phyloP scores from a whole-genome alignment of 2,888 invertebrate genomes.

The Matsumyia berberina region DNA sequence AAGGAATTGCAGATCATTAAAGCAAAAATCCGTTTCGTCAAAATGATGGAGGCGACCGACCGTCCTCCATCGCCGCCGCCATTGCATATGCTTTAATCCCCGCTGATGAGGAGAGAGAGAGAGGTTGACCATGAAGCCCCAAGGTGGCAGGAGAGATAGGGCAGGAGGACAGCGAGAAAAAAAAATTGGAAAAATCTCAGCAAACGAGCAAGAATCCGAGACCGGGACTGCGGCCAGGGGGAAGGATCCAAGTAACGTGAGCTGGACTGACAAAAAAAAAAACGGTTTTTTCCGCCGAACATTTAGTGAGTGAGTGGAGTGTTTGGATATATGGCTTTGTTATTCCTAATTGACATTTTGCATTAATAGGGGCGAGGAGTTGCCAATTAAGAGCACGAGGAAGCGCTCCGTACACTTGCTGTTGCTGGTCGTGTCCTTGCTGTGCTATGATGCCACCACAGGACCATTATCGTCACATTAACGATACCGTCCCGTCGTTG shows the following conservation, averaged over 20 bases:
- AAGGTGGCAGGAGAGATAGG: too few species aligned
- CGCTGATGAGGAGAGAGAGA: slow-evolving; percentile 63
- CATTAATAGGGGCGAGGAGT: slow-evolving; percentile 77
- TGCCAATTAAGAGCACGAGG: slow-evolving; percentile 78
- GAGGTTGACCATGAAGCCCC: slow-evolving; percentile 55
- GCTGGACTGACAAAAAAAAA: not conserved
- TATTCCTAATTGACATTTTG: slow-evolving; percentile 79
- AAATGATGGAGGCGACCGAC: slow-evolving; percentile 65
- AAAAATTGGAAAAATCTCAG: slow-evolving; percentile 11
- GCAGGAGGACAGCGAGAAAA: not conserved
- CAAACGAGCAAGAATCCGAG: slow-evolving; percentile 12
- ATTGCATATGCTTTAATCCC: slow-evolving; percentile 66
- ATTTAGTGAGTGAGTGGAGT: slow-evolving; percentile 71
- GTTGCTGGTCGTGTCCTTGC: slow-evolving; percentile 64
- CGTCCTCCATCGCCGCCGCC: slow-evolving; percentile 26
- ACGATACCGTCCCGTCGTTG: slow-evolving; percentile 50
- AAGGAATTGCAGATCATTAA: slow-evolving; percentile 75
- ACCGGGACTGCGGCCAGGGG: not conserved
- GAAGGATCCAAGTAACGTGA: slow-evolving; percentile 24
- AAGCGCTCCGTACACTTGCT: slow-evolving; percentile 63
- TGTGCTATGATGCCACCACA: slow-evolving; percentile 43
- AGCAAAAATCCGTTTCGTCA: slow-evolving; percentile 72
- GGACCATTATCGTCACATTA: slow-evolving; percentile 65
- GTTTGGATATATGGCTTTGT: slow-evolving; percentile 78
- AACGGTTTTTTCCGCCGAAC: slow-evolving; percentile 23